Percentiles rank a stretch among this genome's conserved stretches.
These are phyloP conservation scores for Daboia siamensis DNA, from an alignment of 2,113 vertebrate genomes.

Conservation along the genomic window DNA sequence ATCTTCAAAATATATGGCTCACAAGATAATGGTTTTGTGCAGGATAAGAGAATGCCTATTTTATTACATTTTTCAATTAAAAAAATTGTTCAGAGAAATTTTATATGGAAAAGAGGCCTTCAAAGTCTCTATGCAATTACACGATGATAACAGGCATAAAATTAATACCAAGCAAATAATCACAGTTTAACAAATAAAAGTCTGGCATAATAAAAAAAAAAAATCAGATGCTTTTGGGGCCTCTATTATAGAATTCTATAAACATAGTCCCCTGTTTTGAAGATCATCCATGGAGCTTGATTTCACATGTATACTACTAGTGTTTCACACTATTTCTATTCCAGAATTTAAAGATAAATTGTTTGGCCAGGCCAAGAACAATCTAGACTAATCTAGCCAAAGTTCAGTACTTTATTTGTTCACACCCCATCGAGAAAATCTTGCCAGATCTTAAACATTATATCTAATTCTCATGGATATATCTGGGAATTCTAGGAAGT, in stretches of 20 bases:
- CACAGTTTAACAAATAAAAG: background rate
- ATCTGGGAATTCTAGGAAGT: background rate
- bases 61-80: background rate
- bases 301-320: background rate
- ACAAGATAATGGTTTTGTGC: background rate
- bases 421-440: background rate
- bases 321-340: background rate
- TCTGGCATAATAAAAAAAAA: background rate
- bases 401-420: background rate
- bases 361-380: background rate
- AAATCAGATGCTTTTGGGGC: background rate
- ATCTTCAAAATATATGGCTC: background rate
- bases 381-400: background rate
- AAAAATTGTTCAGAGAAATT: background rate
- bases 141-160: background rate
- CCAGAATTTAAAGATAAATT: background rate
- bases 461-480: background rate
- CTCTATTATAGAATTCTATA: background rate
- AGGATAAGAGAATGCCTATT: background rate
- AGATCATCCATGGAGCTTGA: background rate
- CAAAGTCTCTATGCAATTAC: too few species aligned
- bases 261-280: background rate
- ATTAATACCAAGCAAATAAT: background rate
- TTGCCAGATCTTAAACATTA: background rate
- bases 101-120: background rate